Percentiles rank a stretch among this genome's conserved stretches.
Conservation (phyloP, 2,888 invertebrate genomes). For the Plutella xylostella region DNA sequence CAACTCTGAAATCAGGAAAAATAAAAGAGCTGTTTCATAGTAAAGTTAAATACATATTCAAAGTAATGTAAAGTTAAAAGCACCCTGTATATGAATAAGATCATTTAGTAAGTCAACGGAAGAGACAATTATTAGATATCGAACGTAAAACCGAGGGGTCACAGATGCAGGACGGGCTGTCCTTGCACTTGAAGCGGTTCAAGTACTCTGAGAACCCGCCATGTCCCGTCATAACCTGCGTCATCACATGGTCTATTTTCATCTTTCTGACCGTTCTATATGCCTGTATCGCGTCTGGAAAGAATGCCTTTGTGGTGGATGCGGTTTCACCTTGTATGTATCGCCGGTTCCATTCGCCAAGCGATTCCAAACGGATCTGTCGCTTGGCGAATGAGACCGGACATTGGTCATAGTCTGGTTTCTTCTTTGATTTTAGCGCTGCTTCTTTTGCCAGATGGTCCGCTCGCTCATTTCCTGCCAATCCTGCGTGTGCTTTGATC, state of each 20-base stretch:
- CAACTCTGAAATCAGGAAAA: no score
- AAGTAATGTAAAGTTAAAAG: no score
- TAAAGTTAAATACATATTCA: no score
- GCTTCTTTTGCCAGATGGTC: slow-evolving; percentile 14
- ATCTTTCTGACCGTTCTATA: background rate
- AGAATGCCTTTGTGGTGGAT: background rate
- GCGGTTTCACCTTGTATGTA: no score
- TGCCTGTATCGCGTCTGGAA: slow-evolving; percentile 1
- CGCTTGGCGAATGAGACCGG: slow-evolving; percentile 7
- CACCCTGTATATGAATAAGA: no score
- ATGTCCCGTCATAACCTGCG: slow-evolving; percentile 13
- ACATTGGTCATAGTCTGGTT: slow-evolving; percentile 6
- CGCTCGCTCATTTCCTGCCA: slow-evolving; percentile 12
- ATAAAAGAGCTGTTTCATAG: no score
- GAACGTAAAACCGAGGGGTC: no score
- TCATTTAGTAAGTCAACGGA: no score
- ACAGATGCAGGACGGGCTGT: slow-evolving; percentile 6
- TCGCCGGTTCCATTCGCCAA: slow-evolving; percentile 5
- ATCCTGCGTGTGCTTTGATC: slow-evolving; percentile 10
- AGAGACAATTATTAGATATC: no score
- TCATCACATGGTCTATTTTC: background rate
- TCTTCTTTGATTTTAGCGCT: slow-evolving; percentile 1
- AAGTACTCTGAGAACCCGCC: slow-evolving; percentile 13
- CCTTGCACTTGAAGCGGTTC: slow-evolving; percentile 12
- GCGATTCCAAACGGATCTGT: background rate